A percentile compares a stretch with the other conserved stretches of the same genome.
phyloP scores from a whole-genome alignment of 2,797 vertebrate species.

The Lepilemur ruficaudatus region DNA sequence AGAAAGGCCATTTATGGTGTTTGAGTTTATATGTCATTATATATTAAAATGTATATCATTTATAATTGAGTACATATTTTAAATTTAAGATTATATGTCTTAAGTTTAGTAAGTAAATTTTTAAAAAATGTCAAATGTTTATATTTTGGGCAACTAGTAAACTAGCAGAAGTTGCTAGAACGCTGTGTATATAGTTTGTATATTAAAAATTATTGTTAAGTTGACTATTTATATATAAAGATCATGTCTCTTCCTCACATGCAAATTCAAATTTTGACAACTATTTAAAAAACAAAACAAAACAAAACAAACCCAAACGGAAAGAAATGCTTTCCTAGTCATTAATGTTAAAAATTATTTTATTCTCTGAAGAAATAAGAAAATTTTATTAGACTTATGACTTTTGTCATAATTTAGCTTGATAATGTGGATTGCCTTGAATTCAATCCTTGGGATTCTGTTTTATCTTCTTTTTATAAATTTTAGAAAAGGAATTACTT shows the following conservation, averaged over 20 bases:
- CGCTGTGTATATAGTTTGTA: background rate
- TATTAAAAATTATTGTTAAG: background rate
- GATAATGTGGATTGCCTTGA: background rate
- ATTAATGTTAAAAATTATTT: background rate
- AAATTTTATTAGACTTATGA: background rate
- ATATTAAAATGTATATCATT: background rate
- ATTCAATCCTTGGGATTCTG: background rate
- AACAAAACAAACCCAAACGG: background rate
- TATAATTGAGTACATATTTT: slow-evolving; percentile 19
- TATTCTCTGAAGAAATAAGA: slow-evolving; percentile 1
- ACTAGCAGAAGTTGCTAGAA: background rate
- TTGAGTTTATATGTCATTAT: background rate
- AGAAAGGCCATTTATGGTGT: background rate
- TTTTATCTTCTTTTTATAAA: background rate
- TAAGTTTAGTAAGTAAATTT: slow-evolving; percentile 17
- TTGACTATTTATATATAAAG: background rate
- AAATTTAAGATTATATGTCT: background rate
- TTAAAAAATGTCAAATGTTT: background rate
- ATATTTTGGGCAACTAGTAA: background rate
- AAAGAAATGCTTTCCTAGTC: background rate
- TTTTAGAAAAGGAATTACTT: background rate
- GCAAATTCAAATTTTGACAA: background rate
- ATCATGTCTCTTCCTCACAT: background rate
- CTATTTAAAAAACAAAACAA: background rate
- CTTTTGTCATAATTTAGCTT: background rate